phyloP scores from a whole-genome alignment of 2,113 vertebrate species.

The Phalacrocorax aristotelis region DNA sequence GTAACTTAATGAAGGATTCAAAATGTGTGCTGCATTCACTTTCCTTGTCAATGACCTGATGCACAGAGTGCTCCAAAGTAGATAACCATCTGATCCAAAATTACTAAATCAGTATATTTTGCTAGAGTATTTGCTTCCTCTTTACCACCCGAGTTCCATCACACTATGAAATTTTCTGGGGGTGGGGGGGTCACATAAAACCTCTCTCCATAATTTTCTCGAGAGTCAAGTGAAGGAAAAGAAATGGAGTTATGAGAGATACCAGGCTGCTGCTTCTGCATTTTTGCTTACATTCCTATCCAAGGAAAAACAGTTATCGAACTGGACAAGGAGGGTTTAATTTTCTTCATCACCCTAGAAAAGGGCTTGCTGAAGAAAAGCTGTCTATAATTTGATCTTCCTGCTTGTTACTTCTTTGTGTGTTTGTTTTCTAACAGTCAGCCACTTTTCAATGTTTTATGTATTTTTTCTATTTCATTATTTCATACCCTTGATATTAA shows the following conservation, averaged over 20 bases:
- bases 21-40: neutral
- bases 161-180: neutral
- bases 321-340: neutral
- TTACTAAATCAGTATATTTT: neutral
- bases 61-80: neutral
- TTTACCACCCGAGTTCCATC: neutral
- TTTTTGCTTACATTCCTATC: neutral
- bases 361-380: neutral
- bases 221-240: neutral
- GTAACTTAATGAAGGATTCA: neutral
- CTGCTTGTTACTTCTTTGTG: neutral
- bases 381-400: neutral
- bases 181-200: neutral
- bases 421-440: conserved; percentile 2
- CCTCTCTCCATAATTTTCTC: neutral
- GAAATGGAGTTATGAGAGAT: neutral
- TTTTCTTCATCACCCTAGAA: neutral
- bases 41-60: neutral
- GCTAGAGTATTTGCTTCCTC: neutral
- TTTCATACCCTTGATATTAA: neutral
- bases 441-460: neutral
- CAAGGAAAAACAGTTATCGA: neutral
- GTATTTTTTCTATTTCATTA: neutral
- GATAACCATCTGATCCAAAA: neutral
- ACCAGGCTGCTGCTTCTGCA: neutral